Base-by-base conservation (phyloP, 2,113 vertebrate genomes). In the Pionites leucogaster region DNA sequence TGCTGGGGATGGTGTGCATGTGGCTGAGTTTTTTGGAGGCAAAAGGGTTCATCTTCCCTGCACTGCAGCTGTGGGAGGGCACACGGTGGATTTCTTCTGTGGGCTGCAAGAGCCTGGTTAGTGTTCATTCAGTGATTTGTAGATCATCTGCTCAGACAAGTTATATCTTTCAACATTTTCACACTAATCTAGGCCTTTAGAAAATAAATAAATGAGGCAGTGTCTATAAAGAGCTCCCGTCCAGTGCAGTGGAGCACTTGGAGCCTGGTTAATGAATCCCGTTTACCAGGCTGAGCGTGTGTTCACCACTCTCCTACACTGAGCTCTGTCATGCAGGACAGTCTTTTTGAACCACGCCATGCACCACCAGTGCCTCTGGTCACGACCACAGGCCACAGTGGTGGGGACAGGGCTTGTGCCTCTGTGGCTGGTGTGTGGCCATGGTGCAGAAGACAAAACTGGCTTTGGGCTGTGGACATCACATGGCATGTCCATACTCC, bases 191-290 rank as follows among this genome's bases (percentile, higher is more conserved):
- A 89, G 83, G 86, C 93, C 91, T 95, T 97, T 85, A 95, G 92
- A 96, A 95, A 96, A 93, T 88, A 96, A 96, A 96, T 88, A 91
- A 93, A 96, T 79, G 82, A 95, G 83, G 70, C 77, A 85, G 52
- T 79, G 70, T 95, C 86, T 94, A 53, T 94, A 72, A 95, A 96
- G 93, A 93, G 53, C 83, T 96, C 65, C 83, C 1, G 0, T 82
- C 67, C 82, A 84, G 93, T 46, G 69, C 82, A 94, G 77, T 94
- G 83, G 41, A 95, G 93, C 80, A 57, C 65, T 92, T 88, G 88
- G 88, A 93, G 44, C 29, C 90, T 96, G 95, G 88, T 93, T 44
- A 92, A 95, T 92, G 91, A 85, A 91, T 85, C 49, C 77, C 52
- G 41, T 95, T 92, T 91, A 69, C 16, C 80, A 41, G 46, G 7